Evolutionary conservation across 2,113 vertebrate genomes (phyloP).

Genomic region (Rhineura floridana): DNA sequence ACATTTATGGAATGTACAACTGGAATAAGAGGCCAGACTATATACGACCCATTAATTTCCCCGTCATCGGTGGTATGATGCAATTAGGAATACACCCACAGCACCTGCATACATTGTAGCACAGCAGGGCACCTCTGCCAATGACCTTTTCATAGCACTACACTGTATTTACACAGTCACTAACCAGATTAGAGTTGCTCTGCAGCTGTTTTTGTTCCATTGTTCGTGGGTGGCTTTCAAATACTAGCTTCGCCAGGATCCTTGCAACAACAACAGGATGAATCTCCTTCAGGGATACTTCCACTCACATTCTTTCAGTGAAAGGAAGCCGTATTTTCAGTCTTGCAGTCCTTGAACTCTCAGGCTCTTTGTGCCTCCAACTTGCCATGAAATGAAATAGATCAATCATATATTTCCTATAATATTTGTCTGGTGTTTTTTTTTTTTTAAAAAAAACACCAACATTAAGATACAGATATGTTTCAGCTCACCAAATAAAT

Average conservation of each 20-base stretch:
- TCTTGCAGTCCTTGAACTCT: constrained; percentile 64
- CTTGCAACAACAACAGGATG: constrained; percentile 75
- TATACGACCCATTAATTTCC: constrained; percentile 45
- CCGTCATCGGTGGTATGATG: constrained; percentile 44
- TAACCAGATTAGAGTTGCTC: constrained; percentile 23
- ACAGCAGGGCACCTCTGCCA: constrained; percentile 49
- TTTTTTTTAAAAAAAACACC: neutral
- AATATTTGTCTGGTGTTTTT: neutral
- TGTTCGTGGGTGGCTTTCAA: constrained; percentile 60
- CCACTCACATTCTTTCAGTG: constrained; percentile 66
- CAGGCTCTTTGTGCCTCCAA: constrained; percentile 52
- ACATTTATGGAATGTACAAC: constrained; percentile 55
- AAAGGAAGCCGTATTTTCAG: constrained; percentile 58
- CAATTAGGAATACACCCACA: constrained; percentile 42
- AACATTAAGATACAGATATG: neutral
- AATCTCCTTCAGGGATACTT: constrained; percentile 66
- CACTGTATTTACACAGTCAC: constrained; percentile 36
- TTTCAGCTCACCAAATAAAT: constrained; percentile 38
- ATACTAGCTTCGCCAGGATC: constrained; percentile 58
- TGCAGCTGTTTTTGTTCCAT: constrained; percentile 68
- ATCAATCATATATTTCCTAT: constrained; percentile 41
- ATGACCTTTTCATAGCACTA: constrained; percentile 52
- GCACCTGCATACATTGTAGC: constrained; percentile 53
- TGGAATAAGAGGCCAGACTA: constrained; percentile 32
- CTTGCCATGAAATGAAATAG: constrained; percentile 45